A percentile compares a stretch with the other conserved stretches of the same genome.
These are phyloP conservation scores for Lophotriccus pileatus DNA, from an alignment of 2,797 vertebrate species.

Conservation along the genomic window DNA sequence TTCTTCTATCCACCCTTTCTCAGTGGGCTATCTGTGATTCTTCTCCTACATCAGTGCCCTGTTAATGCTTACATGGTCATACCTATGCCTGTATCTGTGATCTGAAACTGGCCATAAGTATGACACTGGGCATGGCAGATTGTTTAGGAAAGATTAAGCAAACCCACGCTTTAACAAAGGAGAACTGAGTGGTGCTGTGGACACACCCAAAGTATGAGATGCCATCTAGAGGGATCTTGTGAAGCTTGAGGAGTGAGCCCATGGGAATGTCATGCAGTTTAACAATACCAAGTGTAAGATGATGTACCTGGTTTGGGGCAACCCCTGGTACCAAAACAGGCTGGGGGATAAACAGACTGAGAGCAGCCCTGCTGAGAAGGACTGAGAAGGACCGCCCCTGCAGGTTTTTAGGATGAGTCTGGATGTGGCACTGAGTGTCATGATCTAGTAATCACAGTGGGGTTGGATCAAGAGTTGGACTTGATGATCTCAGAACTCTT, in stretches of 20 bases:
- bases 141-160: neutral
- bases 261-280: neutral
- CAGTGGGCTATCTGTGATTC: neutral
- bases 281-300: neutral
- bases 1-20: neutral
- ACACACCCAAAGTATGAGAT: neutral
- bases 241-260: neutral
- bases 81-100: neutral
- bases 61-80: neutral
- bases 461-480: too few species aligned
- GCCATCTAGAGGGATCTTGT: neutral
- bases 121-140: neutral
- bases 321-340: fast-evolving
- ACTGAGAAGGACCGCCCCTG: too few species aligned
- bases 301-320: neutral
- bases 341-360: neutral
- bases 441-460: too few species aligned
- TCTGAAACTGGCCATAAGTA: neutral
- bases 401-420: too few species aligned
- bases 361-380: neutral
- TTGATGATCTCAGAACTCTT: too few species aligned
- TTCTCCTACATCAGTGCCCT: neutral
- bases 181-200: neutral
- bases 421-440: too few species aligned
- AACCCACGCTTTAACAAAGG: neutral